Conservation (phyloP, 2,797 vertebrate genomes). For the Schizopygopsis malacanthus region DNA sequence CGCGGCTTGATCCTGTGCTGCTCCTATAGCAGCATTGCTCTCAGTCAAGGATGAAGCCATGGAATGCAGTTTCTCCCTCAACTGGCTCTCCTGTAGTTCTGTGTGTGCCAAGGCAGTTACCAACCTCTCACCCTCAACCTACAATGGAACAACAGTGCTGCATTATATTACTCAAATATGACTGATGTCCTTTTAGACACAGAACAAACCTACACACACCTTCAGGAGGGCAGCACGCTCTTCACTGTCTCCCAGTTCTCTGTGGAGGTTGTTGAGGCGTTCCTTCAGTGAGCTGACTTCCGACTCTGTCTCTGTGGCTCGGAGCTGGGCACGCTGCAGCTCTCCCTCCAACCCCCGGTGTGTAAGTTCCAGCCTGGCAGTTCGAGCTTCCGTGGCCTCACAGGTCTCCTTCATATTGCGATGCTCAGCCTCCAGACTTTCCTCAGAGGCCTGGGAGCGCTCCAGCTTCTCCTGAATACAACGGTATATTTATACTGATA, state of each 20-base stretch:
- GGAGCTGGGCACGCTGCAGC: slow-evolving; percentile 75
- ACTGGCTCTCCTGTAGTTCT: slow-evolving; percentile 77
- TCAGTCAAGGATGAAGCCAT: slow-evolving; percentile 71
- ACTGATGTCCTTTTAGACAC: background rate
- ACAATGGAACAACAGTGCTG: slow-evolving; percentile 34
- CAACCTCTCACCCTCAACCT: slow-evolving; percentile 73
- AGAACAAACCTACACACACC: slow-evolving; percentile 50
- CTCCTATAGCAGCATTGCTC: slow-evolving; percentile 65
- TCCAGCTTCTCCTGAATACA: slow-evolving; percentile 76
- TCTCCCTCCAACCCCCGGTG: slow-evolving; percentile 78
- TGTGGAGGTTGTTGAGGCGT: slow-evolving; percentile 70
- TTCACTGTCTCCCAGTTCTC: slow-evolving; percentile 77
- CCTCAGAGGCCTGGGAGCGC: slow-evolving; percentile 67
- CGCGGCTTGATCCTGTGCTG: slow-evolving; percentile 75
- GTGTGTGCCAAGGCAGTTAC: slow-evolving; percentile 70
- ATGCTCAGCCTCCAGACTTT: slow-evolving; percentile 70
- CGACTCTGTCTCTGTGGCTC: slow-evolving; percentile 73
- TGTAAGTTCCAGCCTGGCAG: slow-evolving; percentile 73
- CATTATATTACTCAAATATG: slow-evolving; percentile 7
- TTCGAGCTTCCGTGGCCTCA: slow-evolving; percentile 74
- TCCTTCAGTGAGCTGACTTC: slow-evolving; percentile 74
- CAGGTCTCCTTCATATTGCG: slow-evolving; percentile 75
- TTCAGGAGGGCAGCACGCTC: slow-evolving; percentile 67
- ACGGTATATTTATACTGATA: background rate
- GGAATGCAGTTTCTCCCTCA: slow-evolving; percentile 77